Conservation (phyloP, 2,888 invertebrate species). For the Plusia festucae region DNA sequence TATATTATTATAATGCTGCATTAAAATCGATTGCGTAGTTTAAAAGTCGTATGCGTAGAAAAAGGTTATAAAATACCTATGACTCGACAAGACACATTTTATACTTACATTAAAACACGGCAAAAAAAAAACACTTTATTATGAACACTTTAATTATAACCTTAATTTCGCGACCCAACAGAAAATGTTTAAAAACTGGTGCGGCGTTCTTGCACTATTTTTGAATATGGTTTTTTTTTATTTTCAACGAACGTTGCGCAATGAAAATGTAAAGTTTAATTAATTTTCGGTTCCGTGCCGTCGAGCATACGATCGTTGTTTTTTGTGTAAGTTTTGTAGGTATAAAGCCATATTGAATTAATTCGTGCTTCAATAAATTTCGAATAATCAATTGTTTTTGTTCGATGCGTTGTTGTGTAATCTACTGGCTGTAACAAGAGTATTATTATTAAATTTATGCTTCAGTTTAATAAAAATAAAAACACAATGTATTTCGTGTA, state of each 20-base stretch:
- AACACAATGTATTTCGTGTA: too few relatives aligned
- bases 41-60: too few relatives aligned
- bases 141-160: too few relatives aligned
- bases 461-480: not conserved
- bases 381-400: not conserved
- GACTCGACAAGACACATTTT: too few relatives aligned
- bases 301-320: not conserved
- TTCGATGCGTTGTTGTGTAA: not conserved
- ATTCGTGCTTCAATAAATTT: conserved; percentile 6
- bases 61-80: too few relatives aligned
- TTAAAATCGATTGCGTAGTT: too few relatives aligned
- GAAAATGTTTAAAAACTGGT: not conserved
- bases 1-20: too few relatives aligned
- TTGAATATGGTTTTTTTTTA: conserved; percentile 2
- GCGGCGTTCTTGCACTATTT: not conserved
- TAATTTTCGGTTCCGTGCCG: conserved; percentile 9
- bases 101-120: too few relatives aligned
- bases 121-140: too few relatives aligned
- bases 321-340: not conserved
- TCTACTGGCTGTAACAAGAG: too few relatives aligned
- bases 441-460: too few relatives aligned
- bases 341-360: not conserved
- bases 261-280: conserved; percentile 11
- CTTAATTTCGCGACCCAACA: not conserved
- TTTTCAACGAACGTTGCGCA: conserved; percentile 8